These are phyloP conservation scores for Rosalia funebris DNA, from an alignment of 2,888 invertebrate species.

Conservation along the genomic window DNA sequence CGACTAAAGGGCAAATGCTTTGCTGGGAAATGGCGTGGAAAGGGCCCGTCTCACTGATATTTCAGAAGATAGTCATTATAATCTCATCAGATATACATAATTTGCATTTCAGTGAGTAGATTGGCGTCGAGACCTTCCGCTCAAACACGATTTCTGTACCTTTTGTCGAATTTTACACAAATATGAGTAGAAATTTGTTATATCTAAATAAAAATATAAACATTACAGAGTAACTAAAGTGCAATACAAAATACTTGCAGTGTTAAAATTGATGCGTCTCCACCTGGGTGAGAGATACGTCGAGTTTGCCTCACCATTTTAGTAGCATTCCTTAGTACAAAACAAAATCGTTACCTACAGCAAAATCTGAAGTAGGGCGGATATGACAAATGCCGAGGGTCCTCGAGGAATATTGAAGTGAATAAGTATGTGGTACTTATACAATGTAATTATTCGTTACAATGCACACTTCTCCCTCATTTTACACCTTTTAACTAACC, in stretches of 20 bases:
- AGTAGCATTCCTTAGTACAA: background rate
- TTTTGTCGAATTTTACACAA: no score
- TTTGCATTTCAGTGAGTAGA: conserved; percentile 31
- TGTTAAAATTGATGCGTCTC: no score
- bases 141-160: no score
- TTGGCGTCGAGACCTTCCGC: background rate
- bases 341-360: background rate
- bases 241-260: no score
- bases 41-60: conserved; percentile 51
- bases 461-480: background rate
- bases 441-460: no score
- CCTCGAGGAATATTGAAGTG: background rate
- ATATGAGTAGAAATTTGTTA: no score
- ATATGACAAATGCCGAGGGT: background rate
- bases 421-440: background rate
- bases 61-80: conserved; percentile 49
- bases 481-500: no score
- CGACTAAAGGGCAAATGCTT: conserved; percentile 45
- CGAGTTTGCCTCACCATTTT: background rate
- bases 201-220: no score
- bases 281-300: no score
- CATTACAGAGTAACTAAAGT: no score
- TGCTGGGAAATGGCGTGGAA: conserved; percentile 53
- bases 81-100: conserved; percentile 50
- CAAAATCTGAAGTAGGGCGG: background rate